phyloP scores from a whole-genome alignment of 2,888 invertebrate species.

The Ormia ochracea region DNA sequence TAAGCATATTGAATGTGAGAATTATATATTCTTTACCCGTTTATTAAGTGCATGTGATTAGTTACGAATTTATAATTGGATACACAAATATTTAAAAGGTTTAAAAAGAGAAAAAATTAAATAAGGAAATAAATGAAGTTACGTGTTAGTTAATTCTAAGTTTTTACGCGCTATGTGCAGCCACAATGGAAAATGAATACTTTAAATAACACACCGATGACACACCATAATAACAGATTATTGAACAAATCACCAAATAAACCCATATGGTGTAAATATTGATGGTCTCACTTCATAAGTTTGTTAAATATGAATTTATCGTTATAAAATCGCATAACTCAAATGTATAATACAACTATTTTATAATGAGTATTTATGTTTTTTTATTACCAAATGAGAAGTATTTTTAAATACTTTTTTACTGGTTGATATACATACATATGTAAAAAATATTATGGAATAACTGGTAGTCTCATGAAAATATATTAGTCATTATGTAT shows the following conservation, averaged over 20 bases:
- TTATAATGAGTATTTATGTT: slow-evolving; percentile 26
- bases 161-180: background rate
- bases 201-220: background rate
- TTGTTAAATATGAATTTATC: background rate
- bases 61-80: slow-evolving; percentile 8
- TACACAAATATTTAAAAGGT: background rate
- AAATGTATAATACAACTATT: slow-evolving; percentile 18
- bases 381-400: slow-evolving; percentile 51
- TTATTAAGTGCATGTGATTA: slow-evolving; percentile 48
- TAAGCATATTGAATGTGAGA: slow-evolving; percentile 50
- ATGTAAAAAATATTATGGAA: slow-evolving; percentile 30
- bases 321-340: background rate
- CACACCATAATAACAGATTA: background rate
- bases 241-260: background rate
- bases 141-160: background rate
- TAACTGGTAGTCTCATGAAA: slow-evolving; percentile 39
- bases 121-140: slow-evolving; percentile 1
- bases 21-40: slow-evolving; percentile 32
- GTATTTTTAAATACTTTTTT: slow-evolving; percentile 49
- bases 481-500: slow-evolving; percentile 20
- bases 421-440: slow-evolving; percentile 27
- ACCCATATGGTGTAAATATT: too few relatives aligned
- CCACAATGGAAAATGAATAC: background rate
- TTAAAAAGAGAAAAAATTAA: background rate
- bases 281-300: too few relatives aligned